Evolutionary conservation across 1,140 invertebrate genomes (phyloP).

Genomic region (Drosophila nebulosa): DNA sequence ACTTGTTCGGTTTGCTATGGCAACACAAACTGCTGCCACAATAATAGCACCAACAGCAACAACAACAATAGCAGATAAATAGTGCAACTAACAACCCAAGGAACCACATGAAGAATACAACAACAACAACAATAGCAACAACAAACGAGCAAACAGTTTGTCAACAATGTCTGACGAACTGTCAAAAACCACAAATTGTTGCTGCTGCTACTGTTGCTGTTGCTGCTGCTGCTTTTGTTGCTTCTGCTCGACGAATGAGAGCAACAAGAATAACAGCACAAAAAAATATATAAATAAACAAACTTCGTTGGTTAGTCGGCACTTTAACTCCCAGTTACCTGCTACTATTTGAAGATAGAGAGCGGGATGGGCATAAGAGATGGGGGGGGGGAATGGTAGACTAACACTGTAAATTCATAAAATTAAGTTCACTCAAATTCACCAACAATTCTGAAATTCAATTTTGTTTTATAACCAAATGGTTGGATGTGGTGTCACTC

Average conservation of each 20-base stretch:
- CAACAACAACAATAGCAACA: conserved; percentile 14
- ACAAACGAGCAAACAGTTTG: conserved; percentile 52
- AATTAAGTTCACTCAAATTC: not conserved
- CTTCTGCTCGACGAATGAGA: not conserved
- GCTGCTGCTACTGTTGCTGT: conserved; percentile 8
- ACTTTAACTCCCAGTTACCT: not conserved
- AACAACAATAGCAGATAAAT: not conserved
- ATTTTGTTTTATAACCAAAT: conserved; percentile 2
- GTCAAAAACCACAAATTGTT: conserved; percentile 63
- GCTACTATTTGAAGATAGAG: no score
- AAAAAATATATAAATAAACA: not conserved
- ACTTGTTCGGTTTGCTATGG: not conserved
- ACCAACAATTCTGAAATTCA: not conserved
- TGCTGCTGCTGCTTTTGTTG: not conserved
- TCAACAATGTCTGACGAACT: conserved; percentile 71
- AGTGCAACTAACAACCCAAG: conserved; percentile 28
- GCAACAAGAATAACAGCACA: not conserved
- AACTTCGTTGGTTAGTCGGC: not conserved
- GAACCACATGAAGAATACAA: conserved; percentile 25
- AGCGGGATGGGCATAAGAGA: not conserved
- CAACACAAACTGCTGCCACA: conserved; percentile 6
- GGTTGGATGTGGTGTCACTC: no score
- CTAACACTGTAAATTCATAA: not conserved
- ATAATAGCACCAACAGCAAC: not conserved
- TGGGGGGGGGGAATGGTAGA: not conserved